Conservation (phyloP, 2,888 invertebrate species). For the Melanotus villosus region DNA sequence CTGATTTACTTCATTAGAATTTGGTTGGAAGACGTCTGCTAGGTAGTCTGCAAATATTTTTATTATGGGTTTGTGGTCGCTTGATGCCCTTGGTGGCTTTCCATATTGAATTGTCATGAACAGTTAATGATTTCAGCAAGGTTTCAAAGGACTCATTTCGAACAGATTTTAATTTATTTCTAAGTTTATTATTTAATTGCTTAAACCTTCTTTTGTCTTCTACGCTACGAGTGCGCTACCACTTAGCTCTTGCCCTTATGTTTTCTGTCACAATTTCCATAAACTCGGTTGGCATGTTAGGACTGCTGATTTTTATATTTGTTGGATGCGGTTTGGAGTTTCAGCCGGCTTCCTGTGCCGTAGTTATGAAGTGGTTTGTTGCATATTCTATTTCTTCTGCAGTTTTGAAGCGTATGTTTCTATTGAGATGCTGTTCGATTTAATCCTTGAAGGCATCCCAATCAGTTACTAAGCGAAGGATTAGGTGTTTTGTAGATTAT, state of each 20-base stretch:
- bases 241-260: neutral
- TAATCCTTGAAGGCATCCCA: neutral
- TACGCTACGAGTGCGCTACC: slow-evolving; percentile 4
- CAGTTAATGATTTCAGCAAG: neutral
- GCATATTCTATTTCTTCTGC: slow-evolving; percentile 6
- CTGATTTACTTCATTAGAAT: no score
- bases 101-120: no score
- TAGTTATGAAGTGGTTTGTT: neutral
- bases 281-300: neutral
- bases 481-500: no score
- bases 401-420: slow-evolving; percentile 5
- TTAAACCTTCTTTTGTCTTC: slow-evolving; percentile 6
- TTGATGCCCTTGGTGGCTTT: no score
- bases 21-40: no score
- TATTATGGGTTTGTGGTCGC: neutral
- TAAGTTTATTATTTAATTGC: no score
- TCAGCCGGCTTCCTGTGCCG: neutral
- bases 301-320: neutral
- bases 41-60: neutral
- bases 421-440: no score
- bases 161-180: no score
- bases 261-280: slow-evolving; percentile 16
- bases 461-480: no score
- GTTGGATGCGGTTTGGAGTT: slow-evolving; percentile 3
- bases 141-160: slow-evolving; percentile 10